Evolutionary conservation across 2,113 vertebrate species (phyloP).

Genomic region (Gavialis gangeticus): DNA sequence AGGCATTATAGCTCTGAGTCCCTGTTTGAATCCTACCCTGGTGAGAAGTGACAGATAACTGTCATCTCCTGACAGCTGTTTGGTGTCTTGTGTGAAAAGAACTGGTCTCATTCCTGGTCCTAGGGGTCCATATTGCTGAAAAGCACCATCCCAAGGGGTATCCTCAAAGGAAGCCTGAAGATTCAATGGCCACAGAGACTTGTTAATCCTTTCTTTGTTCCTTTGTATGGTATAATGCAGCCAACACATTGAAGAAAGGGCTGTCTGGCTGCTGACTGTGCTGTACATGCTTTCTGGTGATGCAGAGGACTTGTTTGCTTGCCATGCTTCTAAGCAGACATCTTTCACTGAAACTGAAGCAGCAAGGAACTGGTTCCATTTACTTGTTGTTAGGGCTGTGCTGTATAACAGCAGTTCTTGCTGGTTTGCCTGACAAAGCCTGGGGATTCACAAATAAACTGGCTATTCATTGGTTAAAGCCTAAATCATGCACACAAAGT

Average conservation of each 20-base stretch:
- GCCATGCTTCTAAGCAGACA: not conserved
- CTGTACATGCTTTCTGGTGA: not conserved
- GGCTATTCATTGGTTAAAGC: not conserved
- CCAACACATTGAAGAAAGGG: not conserved
- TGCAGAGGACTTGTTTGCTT: not conserved
- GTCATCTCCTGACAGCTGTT: not conserved
- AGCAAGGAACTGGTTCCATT: not conserved
- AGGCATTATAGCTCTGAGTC: not conserved
- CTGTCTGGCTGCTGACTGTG: not conserved
- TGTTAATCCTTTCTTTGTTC: not conserved
- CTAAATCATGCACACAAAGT: not conserved
- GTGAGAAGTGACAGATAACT: not conserved
- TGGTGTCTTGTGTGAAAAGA: not conserved
- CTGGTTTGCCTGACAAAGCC: not conserved
- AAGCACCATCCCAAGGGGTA: not conserved
- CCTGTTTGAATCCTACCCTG: not conserved
- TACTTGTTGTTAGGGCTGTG: not conserved
- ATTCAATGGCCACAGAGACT: not conserved
- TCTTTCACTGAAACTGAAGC: not conserved
- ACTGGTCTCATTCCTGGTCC: not conserved
- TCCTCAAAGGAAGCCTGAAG: not conserved
- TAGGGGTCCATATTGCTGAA: not conserved
- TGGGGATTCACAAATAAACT: not conserved
- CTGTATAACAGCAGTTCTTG: not conserved
- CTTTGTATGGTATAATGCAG: not conserved